A percentile compares a stretch with the other conserved stretches of the same genome.
These are phyloP conservation scores for Phallusia fumigata DNA, from an alignment of 23 tunicate genomes.

Conservation along the genomic window DNA sequence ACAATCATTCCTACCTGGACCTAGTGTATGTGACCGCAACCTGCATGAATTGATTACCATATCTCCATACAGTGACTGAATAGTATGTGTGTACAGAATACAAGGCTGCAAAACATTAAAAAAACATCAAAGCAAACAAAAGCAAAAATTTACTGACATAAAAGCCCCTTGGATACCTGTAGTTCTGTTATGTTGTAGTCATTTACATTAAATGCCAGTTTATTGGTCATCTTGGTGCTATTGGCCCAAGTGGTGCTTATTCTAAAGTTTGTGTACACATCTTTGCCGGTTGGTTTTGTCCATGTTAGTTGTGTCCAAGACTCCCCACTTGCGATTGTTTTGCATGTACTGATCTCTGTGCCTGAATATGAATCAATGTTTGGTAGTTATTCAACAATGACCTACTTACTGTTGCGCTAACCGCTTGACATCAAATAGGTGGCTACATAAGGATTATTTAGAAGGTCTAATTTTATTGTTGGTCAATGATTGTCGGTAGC, in stretches of 20 bases:
- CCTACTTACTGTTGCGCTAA: too few relatives aligned
- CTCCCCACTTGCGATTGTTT: not conserved
- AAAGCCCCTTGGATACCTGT: not conserved
- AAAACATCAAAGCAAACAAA: not conserved
- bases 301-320: not conserved
- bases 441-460: too few relatives aligned
- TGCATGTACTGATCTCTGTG: not conserved
- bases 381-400: too few relatives aligned
- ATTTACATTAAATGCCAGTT: not conserved
- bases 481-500: too few relatives aligned
- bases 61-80: not conserved
- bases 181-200: slow-evolving; percentile 1
- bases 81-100: not conserved
- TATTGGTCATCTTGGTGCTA: not conserved
- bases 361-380: not conserved
- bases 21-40: not conserved
- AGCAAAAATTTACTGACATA: not conserved
- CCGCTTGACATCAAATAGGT: too few relatives aligned
- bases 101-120: not conserved
- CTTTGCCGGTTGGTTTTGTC: not conserved
- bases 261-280: not conserved
- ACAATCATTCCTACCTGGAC: slow-evolving; percentile 4
- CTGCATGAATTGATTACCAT: not conserved
- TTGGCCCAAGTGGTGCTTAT: not conserved
- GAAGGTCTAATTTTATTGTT: too few relatives aligned